phyloP scores from a whole-genome alignment of 1,140 invertebrate genomes.

The Brachystomella parvula region DNA sequence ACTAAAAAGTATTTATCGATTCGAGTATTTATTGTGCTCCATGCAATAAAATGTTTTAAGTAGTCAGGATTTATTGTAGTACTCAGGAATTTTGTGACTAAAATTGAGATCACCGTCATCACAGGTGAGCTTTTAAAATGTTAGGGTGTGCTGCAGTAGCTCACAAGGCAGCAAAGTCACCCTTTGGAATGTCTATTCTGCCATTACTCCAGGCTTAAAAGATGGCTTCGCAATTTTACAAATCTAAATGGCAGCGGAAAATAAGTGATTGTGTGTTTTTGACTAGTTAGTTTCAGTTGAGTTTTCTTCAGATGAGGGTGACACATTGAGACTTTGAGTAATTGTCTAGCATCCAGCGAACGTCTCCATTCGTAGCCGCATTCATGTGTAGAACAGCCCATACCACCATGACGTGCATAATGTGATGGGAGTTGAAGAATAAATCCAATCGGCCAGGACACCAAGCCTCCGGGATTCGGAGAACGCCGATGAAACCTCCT shows the following conservation, averaged over 20 bases:
- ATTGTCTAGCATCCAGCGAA: constrained; percentile 33
- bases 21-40: too few relatives aligned
- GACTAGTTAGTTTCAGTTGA: background rate
- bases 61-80: too few relatives aligned
- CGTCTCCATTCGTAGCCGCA: constrained; percentile 35
- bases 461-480: constrained; percentile 82
- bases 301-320: background rate
- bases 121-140: background rate
- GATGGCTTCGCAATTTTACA: background rate
- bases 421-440: constrained; percentile 82
- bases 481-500: constrained; percentile 75
- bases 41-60: too few relatives aligned
- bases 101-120: too few relatives aligned
- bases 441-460: constrained; percentile 72
- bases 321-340: constrained; percentile 23
- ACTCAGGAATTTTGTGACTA: too few relatives aligned
- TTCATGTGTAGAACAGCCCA: constrained; percentile 33
- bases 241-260: background rate
- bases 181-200: background rate
- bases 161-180: background rate
- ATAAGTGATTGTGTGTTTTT: background rate
- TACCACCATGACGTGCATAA: constrained; percentile 73
- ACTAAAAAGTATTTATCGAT: too few relatives aligned
- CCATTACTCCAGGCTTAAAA: background rate
- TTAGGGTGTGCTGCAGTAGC: background rate